Evolutionary conservation across 1,140 invertebrate species (phyloP), one percentile per base, ranked within the genome.

Genomic region (Drosophila leontia): DNA sequence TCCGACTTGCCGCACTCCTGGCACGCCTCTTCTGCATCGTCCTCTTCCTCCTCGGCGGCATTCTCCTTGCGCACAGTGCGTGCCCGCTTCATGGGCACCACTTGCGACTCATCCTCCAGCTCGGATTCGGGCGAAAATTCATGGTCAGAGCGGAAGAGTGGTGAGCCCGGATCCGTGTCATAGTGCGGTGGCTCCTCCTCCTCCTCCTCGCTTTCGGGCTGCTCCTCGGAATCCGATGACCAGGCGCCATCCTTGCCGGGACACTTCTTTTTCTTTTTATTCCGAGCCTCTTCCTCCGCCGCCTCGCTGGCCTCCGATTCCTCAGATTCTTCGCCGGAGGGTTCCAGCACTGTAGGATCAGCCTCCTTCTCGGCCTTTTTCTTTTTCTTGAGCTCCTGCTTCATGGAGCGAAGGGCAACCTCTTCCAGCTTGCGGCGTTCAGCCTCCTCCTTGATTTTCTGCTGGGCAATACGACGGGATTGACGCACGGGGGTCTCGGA

Each of bases 1-100:
- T 99, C 97, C 12, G 94, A 95, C 93, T 98, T 97, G 1, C 95
- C 95, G 93, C 98, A 99, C 82, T 97, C 97, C 77, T 96, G 94
- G 93, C 98, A 99, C 7, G 96, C 94, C 41, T 97, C 96, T n/a
- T 94, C 93, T 3, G 93, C 93, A 1, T 93, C 92, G 0, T 97
- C 96, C 9, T 93, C 91, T 34, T 82, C 78, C 8, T 53, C 64
- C 7, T 87, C 91, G 0, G 77, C 92, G n/a, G 92, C 92, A 92
- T 94, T 94, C 91, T 94, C 94, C 32, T 94, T 95, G 91, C 95
- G 95, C 63, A 95, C 95, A 23, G 96, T 97, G 51, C 96, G 92
- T 8, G 96, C 96, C 59, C 95, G 93, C 86, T 95, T 94, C 42
- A 95, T 92, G 3, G 96, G 96, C 19, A 93, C 94, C 26, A 93